phyloP scores from a whole-genome alignment of 2,797 vertebrate species.

The Gastrophryne carolinensis region DNA sequence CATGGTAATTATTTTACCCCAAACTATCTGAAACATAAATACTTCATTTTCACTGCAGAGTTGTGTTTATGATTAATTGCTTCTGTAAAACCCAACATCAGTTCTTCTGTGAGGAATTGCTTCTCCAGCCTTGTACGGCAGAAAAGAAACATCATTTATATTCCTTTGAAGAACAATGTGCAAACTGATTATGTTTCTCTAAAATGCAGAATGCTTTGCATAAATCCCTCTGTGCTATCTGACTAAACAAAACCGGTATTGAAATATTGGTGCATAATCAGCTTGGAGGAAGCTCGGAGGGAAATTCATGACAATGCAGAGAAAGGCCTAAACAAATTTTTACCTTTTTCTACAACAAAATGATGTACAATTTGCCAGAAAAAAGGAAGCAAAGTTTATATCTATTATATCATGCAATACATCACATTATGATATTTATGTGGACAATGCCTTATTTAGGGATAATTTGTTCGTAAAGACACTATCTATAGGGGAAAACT shows the following conservation, averaged over 20 bases:
- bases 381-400: too few species aligned
- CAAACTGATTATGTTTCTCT: conserved; percentile 23
- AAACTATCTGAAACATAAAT: conserved; percentile 23
- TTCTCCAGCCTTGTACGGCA: not conserved
- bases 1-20: conserved; percentile 34
- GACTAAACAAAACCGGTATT: not conserved
- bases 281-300: not conserved
- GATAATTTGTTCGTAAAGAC: too few species aligned
- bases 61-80: conserved; percentile 36
- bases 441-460: too few species aligned
- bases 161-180: conserved; percentile 25
- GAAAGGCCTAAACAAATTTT: too few species aligned
- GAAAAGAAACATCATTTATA: conserved; percentile 23
- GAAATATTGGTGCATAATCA: not conserved
- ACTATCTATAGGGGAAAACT: too few species aligned
- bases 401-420: too few species aligned
- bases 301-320: not conserved
- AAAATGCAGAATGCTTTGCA: not conserved
- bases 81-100: conserved; percentile 19
- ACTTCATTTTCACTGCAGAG: conserved; percentile 13
- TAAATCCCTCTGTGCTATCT: not conserved
- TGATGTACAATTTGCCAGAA: too few species aligned
- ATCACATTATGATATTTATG: too few species aligned
- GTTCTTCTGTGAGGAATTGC: conserved; percentile 25
- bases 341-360: not conserved